Conservation (phyloP, 2,113 vertebrate genomes). For the Embiotoca jacksoni region DNA sequence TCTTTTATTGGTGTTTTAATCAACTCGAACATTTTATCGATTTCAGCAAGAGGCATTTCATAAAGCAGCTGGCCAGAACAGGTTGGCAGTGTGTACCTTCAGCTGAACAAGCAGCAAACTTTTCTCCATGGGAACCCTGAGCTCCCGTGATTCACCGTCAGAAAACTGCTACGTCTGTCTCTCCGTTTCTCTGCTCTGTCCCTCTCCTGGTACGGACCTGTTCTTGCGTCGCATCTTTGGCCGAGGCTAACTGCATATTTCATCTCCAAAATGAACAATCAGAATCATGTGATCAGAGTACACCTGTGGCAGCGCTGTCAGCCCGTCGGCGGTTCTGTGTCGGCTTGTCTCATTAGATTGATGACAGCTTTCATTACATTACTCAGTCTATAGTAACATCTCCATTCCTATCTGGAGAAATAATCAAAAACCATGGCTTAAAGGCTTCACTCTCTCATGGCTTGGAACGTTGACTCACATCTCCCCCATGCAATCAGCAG, state of each 20-base stretch:
- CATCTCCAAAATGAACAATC: conserved; percentile 61
- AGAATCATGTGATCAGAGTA: conserved; percentile 36
- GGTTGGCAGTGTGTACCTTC: conserved; percentile 66
- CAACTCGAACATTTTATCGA: conserved; percentile 80
- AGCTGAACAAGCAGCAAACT: conserved; percentile 67
- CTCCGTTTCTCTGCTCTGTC: neutral
- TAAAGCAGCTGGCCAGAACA: conserved; percentile 72
- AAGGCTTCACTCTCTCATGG: conserved; percentile 52
- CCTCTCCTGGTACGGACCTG: neutral
- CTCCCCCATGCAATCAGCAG: conserved; percentile 49
- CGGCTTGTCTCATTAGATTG: conserved; percentile 68
- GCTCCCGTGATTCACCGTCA: neutral
- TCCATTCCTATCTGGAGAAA: conserved; percentile 55
- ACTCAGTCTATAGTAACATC: conserved; percentile 63
- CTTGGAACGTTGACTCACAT: conserved; percentile 50
- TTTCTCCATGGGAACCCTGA: conserved; percentile 51
- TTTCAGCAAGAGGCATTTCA: conserved; percentile 77
- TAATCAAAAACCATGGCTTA: conserved; percentile 58
- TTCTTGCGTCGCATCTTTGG: conserved; percentile 23
- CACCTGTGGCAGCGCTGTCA: conserved; percentile 49
- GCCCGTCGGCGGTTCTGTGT: conserved; percentile 38
- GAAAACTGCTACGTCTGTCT: conserved; percentile 11
- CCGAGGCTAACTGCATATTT: conserved; percentile 32
- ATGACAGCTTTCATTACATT: conserved; percentile 68
- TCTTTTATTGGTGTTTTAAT: conserved; percentile 80